Percentiles rank a stretch among this genome's conserved stretches.
These are phyloP conservation scores for Microcebus tavaratra DNA, from an alignment of 2,113 vertebrate genomes.

Conservation along the genomic window DNA sequence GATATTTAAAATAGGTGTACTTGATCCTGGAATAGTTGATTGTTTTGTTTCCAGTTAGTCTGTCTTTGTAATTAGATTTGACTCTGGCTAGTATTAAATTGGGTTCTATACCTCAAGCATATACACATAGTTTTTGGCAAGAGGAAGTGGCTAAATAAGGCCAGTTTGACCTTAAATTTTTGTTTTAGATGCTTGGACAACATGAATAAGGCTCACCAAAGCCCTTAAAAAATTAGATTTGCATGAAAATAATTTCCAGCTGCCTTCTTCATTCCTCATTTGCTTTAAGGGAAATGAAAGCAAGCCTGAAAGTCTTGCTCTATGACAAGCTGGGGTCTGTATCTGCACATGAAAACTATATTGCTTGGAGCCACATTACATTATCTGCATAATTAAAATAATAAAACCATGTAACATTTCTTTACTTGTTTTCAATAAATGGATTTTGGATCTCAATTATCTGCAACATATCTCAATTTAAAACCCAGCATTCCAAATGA, in stretches of 20 bases:
- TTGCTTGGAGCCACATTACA: background rate
- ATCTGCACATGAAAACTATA: background rate
- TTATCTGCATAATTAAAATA: background rate
- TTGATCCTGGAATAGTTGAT: background rate
- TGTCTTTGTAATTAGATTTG: slow-evolving; percentile 33
- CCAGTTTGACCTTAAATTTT: slow-evolving; percentile 23
- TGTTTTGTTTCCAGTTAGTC: background rate
- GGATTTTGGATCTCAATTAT: background rate
- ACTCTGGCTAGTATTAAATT: background rate
- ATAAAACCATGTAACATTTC: background rate
- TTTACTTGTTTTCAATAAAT: background rate
- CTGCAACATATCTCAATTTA: background rate
- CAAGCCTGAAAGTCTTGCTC: background rate
- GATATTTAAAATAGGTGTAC: background rate
- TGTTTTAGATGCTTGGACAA: slow-evolving; percentile 20
- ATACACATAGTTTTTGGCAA: background rate
- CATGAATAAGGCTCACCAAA: slow-evolving; percentile 11
- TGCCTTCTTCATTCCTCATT: background rate
- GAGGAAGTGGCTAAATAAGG: background rate
- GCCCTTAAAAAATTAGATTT: slow-evolving; percentile 50
- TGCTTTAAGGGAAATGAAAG: background rate
- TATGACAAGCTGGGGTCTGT: background rate
- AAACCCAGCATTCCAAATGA: background rate
- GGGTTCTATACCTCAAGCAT: background rate
- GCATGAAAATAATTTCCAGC: slow-evolving; percentile 51